phyloP scores from a whole-genome alignment of 2,113 vertebrate genomes.

The Elachura formosa region DNA sequence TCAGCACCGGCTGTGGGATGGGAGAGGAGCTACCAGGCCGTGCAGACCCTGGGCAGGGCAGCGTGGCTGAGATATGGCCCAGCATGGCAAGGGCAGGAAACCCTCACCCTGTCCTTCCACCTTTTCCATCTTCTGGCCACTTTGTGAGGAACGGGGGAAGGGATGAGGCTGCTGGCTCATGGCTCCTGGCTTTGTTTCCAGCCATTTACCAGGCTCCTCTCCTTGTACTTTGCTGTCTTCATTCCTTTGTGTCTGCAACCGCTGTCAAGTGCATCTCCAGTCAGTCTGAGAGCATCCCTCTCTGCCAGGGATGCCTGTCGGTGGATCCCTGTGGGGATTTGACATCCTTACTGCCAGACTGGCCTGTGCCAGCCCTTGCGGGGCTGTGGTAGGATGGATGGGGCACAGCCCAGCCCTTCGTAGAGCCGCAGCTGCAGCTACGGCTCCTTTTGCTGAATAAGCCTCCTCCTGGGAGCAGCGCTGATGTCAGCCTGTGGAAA shows the following conservation, averaged over 20 bases:
- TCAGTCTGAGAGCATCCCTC: background rate
- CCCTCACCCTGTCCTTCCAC: background rate
- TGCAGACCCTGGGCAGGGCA: background rate
- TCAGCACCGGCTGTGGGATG: background rate
- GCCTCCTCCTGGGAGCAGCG: background rate
- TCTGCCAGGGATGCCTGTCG: background rate
- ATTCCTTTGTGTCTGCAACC: background rate
- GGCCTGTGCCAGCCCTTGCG: background rate
- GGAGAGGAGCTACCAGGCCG: background rate
- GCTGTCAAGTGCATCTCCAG: background rate
- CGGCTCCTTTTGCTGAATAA: background rate
- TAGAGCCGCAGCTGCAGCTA: background rate
- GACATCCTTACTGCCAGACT: background rate
- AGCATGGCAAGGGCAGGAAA: background rate
- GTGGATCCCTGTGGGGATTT: background rate
- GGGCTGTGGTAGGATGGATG: background rate
- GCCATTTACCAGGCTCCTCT: background rate
- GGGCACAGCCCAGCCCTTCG: background rate
- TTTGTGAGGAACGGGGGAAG: background rate
- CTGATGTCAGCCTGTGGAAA: constrained; percentile 13
- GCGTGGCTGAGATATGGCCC: accelerated
- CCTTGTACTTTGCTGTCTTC: background rate
- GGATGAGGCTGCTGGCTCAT: background rate
- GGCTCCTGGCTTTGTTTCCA: background rate
- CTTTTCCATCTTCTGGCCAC: background rate